These are phyloP conservation scores for Platichthys flesus DNA, from an alignment of 2,113 vertebrate genomes.

Conservation along the genomic window DNA sequence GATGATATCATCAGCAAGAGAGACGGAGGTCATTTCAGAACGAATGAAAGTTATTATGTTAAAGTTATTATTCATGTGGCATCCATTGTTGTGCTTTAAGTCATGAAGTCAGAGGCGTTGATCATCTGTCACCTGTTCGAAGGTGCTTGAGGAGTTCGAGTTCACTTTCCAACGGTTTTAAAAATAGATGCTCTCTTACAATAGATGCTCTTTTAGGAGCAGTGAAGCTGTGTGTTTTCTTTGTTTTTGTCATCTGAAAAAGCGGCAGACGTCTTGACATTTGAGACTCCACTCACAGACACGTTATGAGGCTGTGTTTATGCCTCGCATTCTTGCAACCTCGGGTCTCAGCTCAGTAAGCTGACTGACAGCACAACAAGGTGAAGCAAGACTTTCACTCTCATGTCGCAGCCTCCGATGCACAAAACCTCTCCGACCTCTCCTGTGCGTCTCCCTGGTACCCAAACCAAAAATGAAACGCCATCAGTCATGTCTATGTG, in stretches of 20 bases:
- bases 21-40: slow-evolving; percentile 17
- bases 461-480: slow-evolving; percentile 28
- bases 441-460: slow-evolving; percentile 37
- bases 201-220: slow-evolving; percentile 32
- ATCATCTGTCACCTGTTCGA: slow-evolving; percentile 27
- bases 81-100: slow-evolving; percentile 26
- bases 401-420: slow-evolving; percentile 4
- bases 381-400: slow-evolving; percentile 43
- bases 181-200: slow-evolving; percentile 32
- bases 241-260: slow-evolving; percentile 28
- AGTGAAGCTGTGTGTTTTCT: no score
- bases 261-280: slow-evolving; percentile 38
- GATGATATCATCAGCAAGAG: background rate
- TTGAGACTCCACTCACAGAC: slow-evolving; percentile 36
- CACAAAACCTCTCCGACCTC: slow-evolving; percentile 8
- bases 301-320: slow-evolving; percentile 32
- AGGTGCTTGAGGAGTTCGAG: slow-evolving; percentile 20
- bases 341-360: slow-evolving; percentile 39
- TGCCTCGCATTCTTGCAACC: slow-evolving; percentile 28
- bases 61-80: slow-evolving; percentile 18
- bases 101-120: slow-evolving; percentile 11
- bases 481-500: slow-evolving; percentile 46
- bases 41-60: background rate
- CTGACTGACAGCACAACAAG: slow-evolving; percentile 47
- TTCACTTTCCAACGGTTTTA: slow-evolving; percentile 30